Base-by-base conservation (phyloP, 1,140 invertebrate species). In the Maniola jurtina region DNA sequence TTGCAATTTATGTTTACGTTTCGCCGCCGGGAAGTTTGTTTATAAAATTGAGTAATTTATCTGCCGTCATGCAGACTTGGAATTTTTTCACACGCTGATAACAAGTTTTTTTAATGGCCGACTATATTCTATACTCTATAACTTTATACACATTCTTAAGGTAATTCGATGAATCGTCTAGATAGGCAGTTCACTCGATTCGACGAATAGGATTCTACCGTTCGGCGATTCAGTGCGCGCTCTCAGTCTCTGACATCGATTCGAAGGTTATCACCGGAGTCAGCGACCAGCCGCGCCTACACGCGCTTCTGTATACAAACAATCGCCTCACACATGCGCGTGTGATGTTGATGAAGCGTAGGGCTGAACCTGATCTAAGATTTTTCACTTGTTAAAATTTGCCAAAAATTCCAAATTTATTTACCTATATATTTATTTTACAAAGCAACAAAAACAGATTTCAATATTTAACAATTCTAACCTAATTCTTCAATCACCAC, bases 241-340 rank as follows among this genome's bases (percentile, higher is more conserved):
- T 80, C 82, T 83, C 1, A 25, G 25, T 25, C 25, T 45, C 25
- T 45, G 85, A 88, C 85, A 87, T 81, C 79, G 76, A 80, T 84
- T 75, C 79, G 83, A 87, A 89, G 87, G 86, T 89, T 88, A 89
- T 89, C 87, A 77, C 59, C 79, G 84, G 80, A 81, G 86, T 89
- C 87, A 87, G 77, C 87, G 87, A 89, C 84, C 85, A 89, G 61
- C 73, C 80, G 79, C 81, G 78, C 83, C 82, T 80, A 87, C 84
- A 86, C 77, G 80, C 80, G 76, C 74, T 70, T 84, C 72, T 89
- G 84, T 88, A 83, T 85, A 88, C 84, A 89, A 86, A 87, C 84
- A 86, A 70, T 64, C 64, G 63, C 45, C 58, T 75, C 73, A 78
- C 83, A 82, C 77, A 83, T 70, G 72, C 78, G 68, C 69, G 67